A percentile compares a stretch with the other conserved stretches of the same genome.
Conservation (phyloP, 2,797 vertebrate genomes). For the Rachycentron canadum region DNA sequence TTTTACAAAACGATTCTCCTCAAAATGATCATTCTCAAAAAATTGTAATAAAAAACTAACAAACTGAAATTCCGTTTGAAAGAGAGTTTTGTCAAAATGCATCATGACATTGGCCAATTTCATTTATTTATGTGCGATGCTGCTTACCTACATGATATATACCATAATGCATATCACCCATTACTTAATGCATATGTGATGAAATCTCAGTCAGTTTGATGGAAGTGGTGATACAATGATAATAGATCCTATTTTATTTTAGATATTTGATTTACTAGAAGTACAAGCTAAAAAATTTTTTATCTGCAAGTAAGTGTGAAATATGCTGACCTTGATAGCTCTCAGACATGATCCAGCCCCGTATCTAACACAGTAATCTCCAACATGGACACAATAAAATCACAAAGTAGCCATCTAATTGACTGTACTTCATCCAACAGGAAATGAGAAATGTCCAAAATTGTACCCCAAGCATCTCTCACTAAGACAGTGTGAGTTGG, state of each 20-base stretch:
- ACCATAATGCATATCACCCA: background rate
- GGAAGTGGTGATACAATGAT: background rate
- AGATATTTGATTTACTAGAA: background rate
- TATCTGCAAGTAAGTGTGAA: background rate
- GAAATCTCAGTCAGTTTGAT: background rate
- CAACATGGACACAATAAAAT: conserved; percentile 2
- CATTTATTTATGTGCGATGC: background rate
- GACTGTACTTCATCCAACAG: background rate
- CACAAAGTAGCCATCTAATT: conserved; percentile 12
- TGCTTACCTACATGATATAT: background rate
- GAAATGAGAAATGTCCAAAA: conserved; percentile 21
- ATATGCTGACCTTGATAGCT: background rate
- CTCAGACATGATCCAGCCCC: background rate
- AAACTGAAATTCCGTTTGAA: background rate
- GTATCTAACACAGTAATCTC: conserved; percentile 14
- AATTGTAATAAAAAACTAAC: background rate
- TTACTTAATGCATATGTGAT: background rate
- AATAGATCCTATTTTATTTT: background rate
- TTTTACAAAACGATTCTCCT: background rate
- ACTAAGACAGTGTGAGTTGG: background rate
- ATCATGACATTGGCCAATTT: background rate
- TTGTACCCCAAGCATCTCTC: conserved; percentile 7
- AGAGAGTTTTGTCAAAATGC: no score
- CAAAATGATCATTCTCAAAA: background rate
- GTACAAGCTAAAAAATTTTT: background rate